A percentile compares a stretch with the other conserved stretches of the same genome.
These are phyloP conservation scores for Sycophila sp. DNA, from an alignment of 1,140 invertebrate genomes.

Conservation along the genomic window DNA sequence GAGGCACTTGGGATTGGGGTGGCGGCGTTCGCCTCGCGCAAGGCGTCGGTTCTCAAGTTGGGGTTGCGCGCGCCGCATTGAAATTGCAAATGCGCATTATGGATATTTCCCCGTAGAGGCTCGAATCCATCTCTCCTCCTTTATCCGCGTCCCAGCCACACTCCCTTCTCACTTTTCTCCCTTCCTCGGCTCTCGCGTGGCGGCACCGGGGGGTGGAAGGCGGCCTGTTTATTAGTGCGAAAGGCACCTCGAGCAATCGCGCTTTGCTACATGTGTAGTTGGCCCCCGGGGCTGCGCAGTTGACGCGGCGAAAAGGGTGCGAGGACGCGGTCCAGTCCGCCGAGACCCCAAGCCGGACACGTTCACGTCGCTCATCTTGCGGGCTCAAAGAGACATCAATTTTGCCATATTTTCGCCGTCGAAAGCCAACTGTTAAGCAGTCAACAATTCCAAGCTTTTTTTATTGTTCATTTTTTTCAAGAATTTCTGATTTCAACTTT, in stretches of 20 bases:
- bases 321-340: no score
- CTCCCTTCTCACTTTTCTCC: background rate
- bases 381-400: background rate
- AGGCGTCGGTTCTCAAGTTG: constrained; percentile 11
- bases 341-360: no score
- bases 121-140: constrained; percentile 44
- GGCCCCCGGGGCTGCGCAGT: background rate
- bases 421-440: no score
- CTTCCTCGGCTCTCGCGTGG: background rate
- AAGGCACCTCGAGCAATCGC: background rate
- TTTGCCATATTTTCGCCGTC: no score
- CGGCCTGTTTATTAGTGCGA: constrained; percentile 15
- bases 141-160: constrained; percentile 10
- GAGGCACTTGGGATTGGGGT: constrained; percentile 37
- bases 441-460: no score
- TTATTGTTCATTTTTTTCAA: no score
- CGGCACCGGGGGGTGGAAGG: background rate
- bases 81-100: constrained; percentile 68
- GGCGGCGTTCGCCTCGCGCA: no score
- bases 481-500: no score
- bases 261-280: background rate
- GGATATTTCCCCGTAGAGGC: constrained; percentile 65
- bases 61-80: constrained; percentile 51
- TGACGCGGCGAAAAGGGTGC: constrained; percentile 17
- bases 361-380: no score